These are phyloP conservation scores for Cinara cedri DNA, from an alignment of 2,888 invertebrate species.

Conservation along the genomic window DNA sequence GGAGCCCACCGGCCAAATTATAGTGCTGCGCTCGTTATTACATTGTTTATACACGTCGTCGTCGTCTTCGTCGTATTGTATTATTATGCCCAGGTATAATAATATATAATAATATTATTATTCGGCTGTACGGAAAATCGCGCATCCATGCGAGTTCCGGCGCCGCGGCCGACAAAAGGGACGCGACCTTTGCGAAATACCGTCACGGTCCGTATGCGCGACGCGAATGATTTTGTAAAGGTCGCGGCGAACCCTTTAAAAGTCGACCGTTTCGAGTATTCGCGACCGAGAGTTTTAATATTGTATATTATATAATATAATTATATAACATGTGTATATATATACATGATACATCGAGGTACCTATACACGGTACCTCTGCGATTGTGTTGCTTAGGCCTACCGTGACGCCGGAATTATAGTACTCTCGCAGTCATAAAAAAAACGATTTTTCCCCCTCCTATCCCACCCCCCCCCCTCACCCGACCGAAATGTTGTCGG, in stretches of 20 bases:
- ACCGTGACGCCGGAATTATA: constrained; percentile 33
- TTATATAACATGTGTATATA: neutral
- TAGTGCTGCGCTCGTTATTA: neutral
- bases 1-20: neutral
- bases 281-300: neutral
- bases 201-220: constrained; percentile 40
- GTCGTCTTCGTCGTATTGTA: neutral
- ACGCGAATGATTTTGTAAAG: constrained; percentile 18
- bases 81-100: constrained; percentile 13
- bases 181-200: constrained; percentile 45
- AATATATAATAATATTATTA: neutral
- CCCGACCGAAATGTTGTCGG: too few species aligned
- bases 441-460: too few species aligned
- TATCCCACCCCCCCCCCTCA: too few species aligned
- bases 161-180: constrained; percentile 3
- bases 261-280: constrained; percentile 24
- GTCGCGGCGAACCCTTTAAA: constrained; percentile 43
- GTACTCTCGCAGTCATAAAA: too few species aligned
- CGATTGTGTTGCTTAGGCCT: constrained; percentile 24
- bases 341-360: neutral
- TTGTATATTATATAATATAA: neutral
- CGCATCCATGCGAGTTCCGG: too few species aligned
- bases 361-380: too few species aligned
- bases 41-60: neutral
- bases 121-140: neutral